Evolutionary conservation across 2,113 vertebrate genomes (phyloP).

Genomic region (Actenoides hombroni): DNA sequence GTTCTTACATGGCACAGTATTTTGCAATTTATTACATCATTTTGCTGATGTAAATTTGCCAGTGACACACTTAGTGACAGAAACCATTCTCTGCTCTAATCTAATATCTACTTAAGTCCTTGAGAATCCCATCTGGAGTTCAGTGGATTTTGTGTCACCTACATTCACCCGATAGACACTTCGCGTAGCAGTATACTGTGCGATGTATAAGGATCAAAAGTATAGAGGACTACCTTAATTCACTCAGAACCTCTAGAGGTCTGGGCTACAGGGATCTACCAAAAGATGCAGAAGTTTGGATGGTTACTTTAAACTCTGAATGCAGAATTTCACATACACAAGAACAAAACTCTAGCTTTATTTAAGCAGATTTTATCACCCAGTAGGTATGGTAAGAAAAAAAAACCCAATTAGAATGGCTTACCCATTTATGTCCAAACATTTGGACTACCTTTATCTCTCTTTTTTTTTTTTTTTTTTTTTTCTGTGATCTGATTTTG

Average conservation of each 20-base stretch:
- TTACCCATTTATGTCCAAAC: neutral
- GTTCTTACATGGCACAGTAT: neutral
- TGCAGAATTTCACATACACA: neutral
- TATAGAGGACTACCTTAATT: neutral
- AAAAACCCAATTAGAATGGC: neutral
- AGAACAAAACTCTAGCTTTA: neutral
- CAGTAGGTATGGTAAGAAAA: neutral
- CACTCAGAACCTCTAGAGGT: neutral
- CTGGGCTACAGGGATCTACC: neutral
- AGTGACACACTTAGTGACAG: neutral
- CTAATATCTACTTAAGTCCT: neutral
- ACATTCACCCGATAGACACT: neutral
- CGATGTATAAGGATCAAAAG: neutral
- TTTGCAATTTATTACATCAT: neutral
- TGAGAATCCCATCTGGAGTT: neutral
- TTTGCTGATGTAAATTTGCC: constrained; percentile 1
- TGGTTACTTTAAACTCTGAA: neutral
- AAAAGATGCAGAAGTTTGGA: neutral
- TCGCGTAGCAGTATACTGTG: neutral
- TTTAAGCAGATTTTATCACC: neutral
- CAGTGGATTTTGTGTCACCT: neutral
- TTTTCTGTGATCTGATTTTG: neutral
- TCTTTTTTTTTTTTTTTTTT: neutral
- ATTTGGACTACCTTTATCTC: neutral
- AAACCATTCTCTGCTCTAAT: neutral